Percentiles rank a stretch among this genome's conserved stretches.
Conservation (phyloP, 2,113 vertebrate species). For the Collichthys lucidus region DNA sequence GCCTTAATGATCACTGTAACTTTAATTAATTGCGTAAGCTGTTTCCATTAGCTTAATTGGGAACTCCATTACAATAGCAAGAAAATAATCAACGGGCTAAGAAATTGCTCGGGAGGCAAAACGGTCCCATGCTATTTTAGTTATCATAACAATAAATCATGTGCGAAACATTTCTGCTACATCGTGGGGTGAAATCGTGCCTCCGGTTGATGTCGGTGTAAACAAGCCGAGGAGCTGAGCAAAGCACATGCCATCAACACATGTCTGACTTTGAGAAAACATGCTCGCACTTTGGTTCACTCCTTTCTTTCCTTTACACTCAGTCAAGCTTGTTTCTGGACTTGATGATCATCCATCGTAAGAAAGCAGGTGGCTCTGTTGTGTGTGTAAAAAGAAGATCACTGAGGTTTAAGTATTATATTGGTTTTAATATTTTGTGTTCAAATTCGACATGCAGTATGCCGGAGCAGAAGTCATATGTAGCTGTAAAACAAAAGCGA, state of each 20-base stretch:
- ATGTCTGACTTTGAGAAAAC: too few species aligned
- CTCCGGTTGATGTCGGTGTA: too few species aligned
- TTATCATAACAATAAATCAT: conserved; percentile 49
- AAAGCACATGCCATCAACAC: too few species aligned
- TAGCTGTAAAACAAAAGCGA: conserved; percentile 14
- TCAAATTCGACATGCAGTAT: not conserved
- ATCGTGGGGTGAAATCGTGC: not conserved
- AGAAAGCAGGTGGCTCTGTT: not conserved
- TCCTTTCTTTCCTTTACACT: not conserved
- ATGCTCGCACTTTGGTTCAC: too few species aligned
- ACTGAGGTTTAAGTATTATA: too few species aligned
- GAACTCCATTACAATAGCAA: conserved; percentile 15
- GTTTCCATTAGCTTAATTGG: conserved; percentile 32
- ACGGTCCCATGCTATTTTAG: not conserved
- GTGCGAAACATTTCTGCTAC: not conserved
- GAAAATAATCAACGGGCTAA: conserved; percentile 15
- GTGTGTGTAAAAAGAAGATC: not conserved
- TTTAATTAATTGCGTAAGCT: not conserved
- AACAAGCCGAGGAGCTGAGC: too few species aligned
- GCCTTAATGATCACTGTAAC: not conserved
- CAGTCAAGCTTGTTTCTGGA: not conserved
- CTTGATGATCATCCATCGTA: not conserved
- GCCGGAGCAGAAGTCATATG: conserved; percentile 15
- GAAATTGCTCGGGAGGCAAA: conserved; percentile 33
- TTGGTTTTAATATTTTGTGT: conserved; percentile 1